Conservation (phyloP, 2,113 vertebrate genomes). For the Oxyura jamaicensis region DNA sequence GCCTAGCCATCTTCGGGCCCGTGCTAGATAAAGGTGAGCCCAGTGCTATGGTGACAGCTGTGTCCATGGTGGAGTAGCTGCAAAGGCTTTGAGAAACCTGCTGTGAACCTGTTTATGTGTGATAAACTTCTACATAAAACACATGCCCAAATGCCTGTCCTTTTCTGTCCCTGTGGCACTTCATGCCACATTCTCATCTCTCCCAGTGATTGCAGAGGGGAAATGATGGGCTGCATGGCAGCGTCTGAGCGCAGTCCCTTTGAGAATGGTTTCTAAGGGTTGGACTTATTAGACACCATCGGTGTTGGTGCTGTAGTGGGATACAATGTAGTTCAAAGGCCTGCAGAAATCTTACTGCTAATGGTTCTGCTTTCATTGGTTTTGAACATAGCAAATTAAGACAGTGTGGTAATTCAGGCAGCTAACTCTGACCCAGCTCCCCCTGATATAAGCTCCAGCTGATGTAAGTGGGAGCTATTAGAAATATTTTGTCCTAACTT, state of each 20-base stretch:
- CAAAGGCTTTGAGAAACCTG: not conserved
- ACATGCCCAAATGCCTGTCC: too few species aligned
- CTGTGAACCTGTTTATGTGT: not conserved
- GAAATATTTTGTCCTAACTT: not conserved
- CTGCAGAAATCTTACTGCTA: not conserved
- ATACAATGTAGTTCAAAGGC: not conserved
- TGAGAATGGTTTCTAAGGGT: not conserved
- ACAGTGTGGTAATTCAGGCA: not conserved
- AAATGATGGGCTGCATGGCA: not conserved
- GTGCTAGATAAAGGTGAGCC: constrained; percentile 94
- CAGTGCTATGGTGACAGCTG: rapidly evolving
- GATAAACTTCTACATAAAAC: not conserved
- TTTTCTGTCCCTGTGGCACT: not conserved
- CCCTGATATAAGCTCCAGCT: not conserved
- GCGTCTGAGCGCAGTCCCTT: not conserved
- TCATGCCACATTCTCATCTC: not conserved
- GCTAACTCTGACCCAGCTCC: not conserved
- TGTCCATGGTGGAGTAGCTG: rapidly evolving
- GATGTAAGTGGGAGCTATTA: not conserved
- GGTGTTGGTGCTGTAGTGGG: not conserved
- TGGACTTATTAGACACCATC: not conserved
- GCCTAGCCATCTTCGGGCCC: constrained; percentile 94
- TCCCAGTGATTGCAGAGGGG: not conserved
- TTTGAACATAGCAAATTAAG: not conserved
- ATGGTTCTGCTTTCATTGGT: not conserved